Evolutionary conservation across 2,797 vertebrate species (phyloP).

Genomic region (Columba guinea): DNA sequence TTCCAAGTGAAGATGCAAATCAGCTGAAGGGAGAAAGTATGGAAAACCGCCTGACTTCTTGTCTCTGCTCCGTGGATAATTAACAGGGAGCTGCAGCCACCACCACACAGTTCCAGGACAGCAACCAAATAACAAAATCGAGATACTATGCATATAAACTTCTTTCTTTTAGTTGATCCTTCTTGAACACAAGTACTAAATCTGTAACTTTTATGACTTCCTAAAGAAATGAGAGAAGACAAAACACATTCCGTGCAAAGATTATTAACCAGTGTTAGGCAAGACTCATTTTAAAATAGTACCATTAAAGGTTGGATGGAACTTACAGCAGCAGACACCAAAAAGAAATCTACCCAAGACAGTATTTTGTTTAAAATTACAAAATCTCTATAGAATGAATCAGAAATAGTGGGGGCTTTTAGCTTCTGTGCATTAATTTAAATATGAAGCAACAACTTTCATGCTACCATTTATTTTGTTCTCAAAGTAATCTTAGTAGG

Average conservation of each 20-base stretch:
- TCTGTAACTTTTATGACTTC: neutral
- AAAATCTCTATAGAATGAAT: constrained; percentile 24
- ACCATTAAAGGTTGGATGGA: neutral
- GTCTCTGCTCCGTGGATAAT: neutral
- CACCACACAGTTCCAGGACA: neutral
- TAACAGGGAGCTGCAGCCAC: neutral
- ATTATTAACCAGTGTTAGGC: neutral
- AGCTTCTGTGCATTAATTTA: constrained; percentile 13
- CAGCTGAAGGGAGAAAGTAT: neutral
- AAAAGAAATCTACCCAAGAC: neutral
- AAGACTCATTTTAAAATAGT: constrained; percentile 16
- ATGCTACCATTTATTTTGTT: constrained; percentile 50
- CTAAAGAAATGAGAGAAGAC: neutral
- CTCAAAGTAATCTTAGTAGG: constrained; percentile 55
- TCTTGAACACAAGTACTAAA: neutral
- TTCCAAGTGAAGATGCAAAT: neutral
- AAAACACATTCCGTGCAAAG: neutral
- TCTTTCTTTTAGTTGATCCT: neutral
- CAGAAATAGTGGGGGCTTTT: neutral
- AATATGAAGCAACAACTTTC: constrained; percentile 50
- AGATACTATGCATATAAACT: neutral
- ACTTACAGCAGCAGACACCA: neutral
- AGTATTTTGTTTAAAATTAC: constrained; percentile 31
- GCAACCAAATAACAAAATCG: neutral
- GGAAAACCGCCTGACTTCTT: neutral